Conservation (phyloP, 2,797 vertebrate species). For the Sarcophilus harrisii region DNA sequence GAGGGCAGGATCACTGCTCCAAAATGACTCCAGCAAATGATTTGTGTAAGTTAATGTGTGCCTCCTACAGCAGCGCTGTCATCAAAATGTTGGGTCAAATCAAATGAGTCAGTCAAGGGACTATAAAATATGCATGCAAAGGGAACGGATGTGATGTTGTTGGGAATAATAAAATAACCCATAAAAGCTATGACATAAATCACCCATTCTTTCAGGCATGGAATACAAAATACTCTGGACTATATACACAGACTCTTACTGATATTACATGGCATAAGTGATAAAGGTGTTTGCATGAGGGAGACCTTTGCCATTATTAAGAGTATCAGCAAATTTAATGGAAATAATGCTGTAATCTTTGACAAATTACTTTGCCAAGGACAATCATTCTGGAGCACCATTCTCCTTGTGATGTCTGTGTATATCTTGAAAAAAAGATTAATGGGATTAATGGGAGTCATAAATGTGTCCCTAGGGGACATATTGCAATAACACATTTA, state of each 20-base stretch:
- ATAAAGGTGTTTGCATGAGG: conserved; percentile 63
- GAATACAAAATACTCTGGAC: conserved; percentile 73
- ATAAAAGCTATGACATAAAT: conserved; percentile 83
- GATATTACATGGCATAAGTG: conserved; percentile 54
- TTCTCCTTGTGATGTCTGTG: not conserved
- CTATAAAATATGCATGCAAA: conserved; percentile 84
- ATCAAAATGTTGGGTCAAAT: conserved; percentile 81
- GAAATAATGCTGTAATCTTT: conserved; percentile 63
- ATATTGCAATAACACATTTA: not conserved
- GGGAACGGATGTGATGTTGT: conserved; percentile 82
- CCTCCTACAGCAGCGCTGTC: conserved; percentile 69
- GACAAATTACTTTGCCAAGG: conserved; percentile 67
- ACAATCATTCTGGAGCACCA: conserved; percentile 40
- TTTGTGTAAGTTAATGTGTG: conserved; percentile 77
- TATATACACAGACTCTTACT: conserved; percentile 67
- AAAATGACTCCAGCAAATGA: conserved; percentile 77
- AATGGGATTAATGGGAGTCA: conserved; percentile 18
- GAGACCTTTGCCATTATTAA: conserved; percentile 53
- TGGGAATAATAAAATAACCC: conserved; percentile 83
- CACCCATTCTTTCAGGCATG: conserved; percentile 79
- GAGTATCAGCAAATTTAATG: conserved; percentile 42
- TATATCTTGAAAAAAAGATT: conserved; percentile 13
- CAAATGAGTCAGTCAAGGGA: conserved; percentile 81
- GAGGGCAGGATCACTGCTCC: conserved; percentile 78
- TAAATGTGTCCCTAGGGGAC: not conserved